Percentiles rank a stretch among this genome's conserved stretches.
Conservation (phyloP, 2,113 vertebrate species). For the Microcebus murinus region DNA sequence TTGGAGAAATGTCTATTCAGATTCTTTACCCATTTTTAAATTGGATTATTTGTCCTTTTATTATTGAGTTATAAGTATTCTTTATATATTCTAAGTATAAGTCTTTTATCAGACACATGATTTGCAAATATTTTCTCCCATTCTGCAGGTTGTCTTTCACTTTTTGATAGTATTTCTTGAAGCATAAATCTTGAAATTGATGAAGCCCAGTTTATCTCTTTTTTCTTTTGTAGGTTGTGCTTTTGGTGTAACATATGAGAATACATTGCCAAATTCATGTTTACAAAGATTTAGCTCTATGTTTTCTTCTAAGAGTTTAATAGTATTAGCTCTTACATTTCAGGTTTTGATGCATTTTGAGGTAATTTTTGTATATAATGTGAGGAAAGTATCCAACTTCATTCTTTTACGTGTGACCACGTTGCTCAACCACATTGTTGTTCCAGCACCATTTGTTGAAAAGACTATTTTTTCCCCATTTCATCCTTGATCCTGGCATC, state of each 20-base stretch:
- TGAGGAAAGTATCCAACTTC: neutral
- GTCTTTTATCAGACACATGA: neutral
- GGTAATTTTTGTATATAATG: neutral
- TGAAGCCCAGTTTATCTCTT: neutral
- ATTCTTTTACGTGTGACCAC: neutral
- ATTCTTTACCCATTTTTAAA: neutral
- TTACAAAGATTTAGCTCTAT: neutral
- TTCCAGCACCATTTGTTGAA: neutral
- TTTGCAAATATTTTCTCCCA: slow-evolving; percentile 5
- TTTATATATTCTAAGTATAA: neutral
- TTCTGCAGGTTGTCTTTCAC: neutral
- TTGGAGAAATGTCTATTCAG: neutral
- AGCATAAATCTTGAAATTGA: neutral
- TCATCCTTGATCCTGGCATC: neutral
- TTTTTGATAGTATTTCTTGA: neutral
- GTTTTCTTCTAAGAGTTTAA: neutral
- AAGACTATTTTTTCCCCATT: neutral
- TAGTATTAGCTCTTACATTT: neutral
- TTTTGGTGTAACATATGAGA: neutral
- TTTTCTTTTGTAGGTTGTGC: neutral
- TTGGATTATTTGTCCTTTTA: neutral
- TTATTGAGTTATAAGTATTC: neutral
- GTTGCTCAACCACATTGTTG: neutral
- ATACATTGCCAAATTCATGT: neutral
- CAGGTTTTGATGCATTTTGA: neutral